Conservation (phyloP, 2,888 invertebrate species). For the Drosophila cracens region DNA sequence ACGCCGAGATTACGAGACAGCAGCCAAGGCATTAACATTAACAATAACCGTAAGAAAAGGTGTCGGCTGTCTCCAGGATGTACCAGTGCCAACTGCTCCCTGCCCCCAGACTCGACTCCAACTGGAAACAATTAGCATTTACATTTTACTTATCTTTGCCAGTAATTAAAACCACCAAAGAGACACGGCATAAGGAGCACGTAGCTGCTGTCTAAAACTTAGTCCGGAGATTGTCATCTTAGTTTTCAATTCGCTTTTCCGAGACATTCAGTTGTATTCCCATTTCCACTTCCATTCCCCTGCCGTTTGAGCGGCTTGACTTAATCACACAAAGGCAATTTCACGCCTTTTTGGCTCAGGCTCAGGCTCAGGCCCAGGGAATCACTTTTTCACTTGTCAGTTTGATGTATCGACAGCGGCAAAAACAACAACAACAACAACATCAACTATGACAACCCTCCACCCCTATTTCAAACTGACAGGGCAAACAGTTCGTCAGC, state of each 20-base stretch:
- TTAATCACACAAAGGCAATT: conserved; percentile 82
- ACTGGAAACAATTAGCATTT: conserved; percentile 73
- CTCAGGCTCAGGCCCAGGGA: conserved; percentile 40
- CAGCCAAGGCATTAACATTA: conserved; percentile 60
- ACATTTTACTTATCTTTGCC: conserved; percentile 69
- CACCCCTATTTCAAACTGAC: conserved; percentile 21
- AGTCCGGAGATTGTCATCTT: conserved; percentile 64
- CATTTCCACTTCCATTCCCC: neutral
- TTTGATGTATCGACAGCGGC: conserved; percentile 75
- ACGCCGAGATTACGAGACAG: conserved; percentile 56
- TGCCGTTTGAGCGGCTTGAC: conserved; percentile 52
- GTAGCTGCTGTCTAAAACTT: conserved; percentile 55
- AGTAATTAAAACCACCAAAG: conserved; percentile 61
- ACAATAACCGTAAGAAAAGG: conserved; percentile 67
- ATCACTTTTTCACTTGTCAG: conserved; percentile 76
- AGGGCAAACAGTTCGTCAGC: conserved; percentile 48
- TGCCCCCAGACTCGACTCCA: neutral
- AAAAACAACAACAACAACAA: conserved; percentile 42
- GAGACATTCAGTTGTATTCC: conserved; percentile 3
- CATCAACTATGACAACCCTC: conserved; percentile 52
- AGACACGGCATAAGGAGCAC: conserved; percentile 68
- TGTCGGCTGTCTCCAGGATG: conserved; percentile 75
- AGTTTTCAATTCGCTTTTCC: conserved; percentile 61
- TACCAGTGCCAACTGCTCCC: conserved; percentile 15
- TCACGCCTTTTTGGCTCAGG: conserved; percentile 80